A percentile compares a stretch with the other conserved stretches of the same genome.
Evolutionary conservation across 2,888 invertebrate genomes (phyloP).

Genomic region (Tipula helvola): DNA sequence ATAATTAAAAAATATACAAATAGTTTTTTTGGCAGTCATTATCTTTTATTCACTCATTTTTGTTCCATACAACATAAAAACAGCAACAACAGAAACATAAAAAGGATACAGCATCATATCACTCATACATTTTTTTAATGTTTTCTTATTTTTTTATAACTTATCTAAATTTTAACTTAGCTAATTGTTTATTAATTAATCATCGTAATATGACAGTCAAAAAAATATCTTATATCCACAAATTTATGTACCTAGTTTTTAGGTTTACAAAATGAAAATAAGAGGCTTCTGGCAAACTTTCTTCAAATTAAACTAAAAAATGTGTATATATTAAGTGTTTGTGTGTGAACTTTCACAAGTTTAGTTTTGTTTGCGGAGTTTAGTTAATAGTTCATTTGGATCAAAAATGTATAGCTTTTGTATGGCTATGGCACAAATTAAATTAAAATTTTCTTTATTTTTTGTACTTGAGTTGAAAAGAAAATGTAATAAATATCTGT

Average conservation of each 20-base stretch:
- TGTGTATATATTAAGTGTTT: background rate
- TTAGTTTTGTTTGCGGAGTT: background rate
- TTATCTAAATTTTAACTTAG: background rate
- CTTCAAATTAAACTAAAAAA: background rate
- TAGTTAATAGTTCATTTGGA: background rate
- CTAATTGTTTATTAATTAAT: slow-evolving; percentile 8
- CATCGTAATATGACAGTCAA: background rate
- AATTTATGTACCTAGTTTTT: background rate
- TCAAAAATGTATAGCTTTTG: background rate
- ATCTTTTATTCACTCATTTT: slow-evolving; percentile 12
- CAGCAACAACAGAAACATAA: background rate
- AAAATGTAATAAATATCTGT: background rate
- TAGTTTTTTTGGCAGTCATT: slow-evolving; percentile 1
- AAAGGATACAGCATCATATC: background rate
- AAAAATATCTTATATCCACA: background rate
- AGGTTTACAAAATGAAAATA: background rate
- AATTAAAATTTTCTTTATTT: background rate
- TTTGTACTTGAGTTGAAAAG: background rate
- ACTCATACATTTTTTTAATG: slow-evolving; percentile 5
- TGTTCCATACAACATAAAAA: background rate
- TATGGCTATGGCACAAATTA: background rate
- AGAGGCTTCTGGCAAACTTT: background rate
- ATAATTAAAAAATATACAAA: background rate
- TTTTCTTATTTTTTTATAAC: background rate
- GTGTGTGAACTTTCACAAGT: background rate